Conservation (phyloP, 2,888 invertebrate species). For the Unio pictorum region DNA sequence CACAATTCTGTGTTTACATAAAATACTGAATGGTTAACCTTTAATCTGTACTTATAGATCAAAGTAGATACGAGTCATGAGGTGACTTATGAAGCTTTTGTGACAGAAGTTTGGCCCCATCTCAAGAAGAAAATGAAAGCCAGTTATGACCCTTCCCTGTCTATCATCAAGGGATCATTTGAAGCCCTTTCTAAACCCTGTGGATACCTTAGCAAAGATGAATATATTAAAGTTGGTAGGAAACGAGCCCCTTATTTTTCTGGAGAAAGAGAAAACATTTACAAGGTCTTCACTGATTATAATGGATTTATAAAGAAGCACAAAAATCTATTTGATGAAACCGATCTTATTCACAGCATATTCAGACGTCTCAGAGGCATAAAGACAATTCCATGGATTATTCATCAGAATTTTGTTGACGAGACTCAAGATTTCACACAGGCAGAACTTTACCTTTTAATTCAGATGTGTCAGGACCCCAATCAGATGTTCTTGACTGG, state of each 20-base stretch:
- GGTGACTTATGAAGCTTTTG: slow-evolving; percentile 60
- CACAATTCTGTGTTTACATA: too few relatives aligned
- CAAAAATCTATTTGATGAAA: slow-evolving; percentile 50
- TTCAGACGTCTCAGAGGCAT: slow-evolving; percentile 27
- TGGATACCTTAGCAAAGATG: slow-evolving; percentile 40
- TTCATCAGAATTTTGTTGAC: slow-evolving; percentile 63
- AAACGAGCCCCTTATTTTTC: slow-evolving; percentile 57
- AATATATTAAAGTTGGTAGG: slow-evolving; percentile 47
- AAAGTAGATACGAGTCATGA: slow-evolving; percentile 50
- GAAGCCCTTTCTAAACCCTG: slow-evolving; percentile 44
- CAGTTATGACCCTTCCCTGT: slow-evolving; percentile 54
- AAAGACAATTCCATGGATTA: slow-evolving; percentile 26
- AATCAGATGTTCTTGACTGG: slow-evolving; percentile 65
- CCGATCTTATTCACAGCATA: slow-evolving; percentile 47
- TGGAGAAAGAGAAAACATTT: slow-evolving; percentile 45
- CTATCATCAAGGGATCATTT: slow-evolving; percentile 60
- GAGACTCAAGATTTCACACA: slow-evolving; percentile 67
- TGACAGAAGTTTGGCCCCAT: slow-evolving; percentile 57
- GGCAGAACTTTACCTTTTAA: slow-evolving; percentile 60
- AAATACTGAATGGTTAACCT: too few relatives aligned
- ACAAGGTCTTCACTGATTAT: slow-evolving; percentile 43
- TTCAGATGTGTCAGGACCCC: slow-evolving; percentile 57
- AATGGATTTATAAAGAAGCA: slow-evolving; percentile 37
- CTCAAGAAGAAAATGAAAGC: slow-evolving; percentile 19
- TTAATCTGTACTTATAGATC: too few relatives aligned